A percentile compares a stretch with the other conserved stretches of the same genome.
These are phyloP conservation scores for Bombus huntii DNA, from an alignment of 1,140 invertebrate species.

Conservation along the genomic window DNA sequence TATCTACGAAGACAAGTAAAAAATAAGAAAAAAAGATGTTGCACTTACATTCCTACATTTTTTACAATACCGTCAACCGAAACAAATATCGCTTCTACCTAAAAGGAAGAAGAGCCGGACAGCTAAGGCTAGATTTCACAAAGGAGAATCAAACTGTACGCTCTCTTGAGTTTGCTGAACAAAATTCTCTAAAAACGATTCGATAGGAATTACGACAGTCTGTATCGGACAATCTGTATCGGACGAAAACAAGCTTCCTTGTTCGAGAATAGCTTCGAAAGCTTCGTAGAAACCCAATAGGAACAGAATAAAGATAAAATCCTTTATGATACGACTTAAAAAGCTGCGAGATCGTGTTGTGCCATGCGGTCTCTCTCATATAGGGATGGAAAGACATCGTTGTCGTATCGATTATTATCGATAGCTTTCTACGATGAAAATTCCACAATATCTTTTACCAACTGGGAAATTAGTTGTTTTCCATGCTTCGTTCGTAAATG, in stretches of 20 bases:
- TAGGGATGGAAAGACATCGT: background rate
- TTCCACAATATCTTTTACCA: too few species aligned
- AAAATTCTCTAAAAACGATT: background rate
- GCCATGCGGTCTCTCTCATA: background rate
- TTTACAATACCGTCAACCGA: background rate
- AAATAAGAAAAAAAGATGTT: too few species aligned
- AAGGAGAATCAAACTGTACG: background rate
- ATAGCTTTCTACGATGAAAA: too few species aligned
- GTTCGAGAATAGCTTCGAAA: background rate
- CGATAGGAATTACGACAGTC: background rate
- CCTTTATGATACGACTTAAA: background rate
- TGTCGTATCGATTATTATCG: too few species aligned
- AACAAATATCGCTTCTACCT: background rate
- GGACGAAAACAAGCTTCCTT: background rate
- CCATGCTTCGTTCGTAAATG: too few species aligned
- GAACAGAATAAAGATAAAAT: background rate
- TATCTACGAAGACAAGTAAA: too few species aligned
- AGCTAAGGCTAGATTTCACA: background rate
- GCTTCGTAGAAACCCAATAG: background rate
- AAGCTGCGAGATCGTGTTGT: background rate
- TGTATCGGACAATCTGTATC: background rate
- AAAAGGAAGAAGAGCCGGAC: too few species aligned
- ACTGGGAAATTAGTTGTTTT: too few species aligned
- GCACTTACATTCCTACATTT: too few species aligned
- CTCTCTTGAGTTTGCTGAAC: too few species aligned